Evolutionary conservation across 2,113 vertebrate genomes (phyloP).

Genomic region (Poicephalus gulielmi): DNA sequence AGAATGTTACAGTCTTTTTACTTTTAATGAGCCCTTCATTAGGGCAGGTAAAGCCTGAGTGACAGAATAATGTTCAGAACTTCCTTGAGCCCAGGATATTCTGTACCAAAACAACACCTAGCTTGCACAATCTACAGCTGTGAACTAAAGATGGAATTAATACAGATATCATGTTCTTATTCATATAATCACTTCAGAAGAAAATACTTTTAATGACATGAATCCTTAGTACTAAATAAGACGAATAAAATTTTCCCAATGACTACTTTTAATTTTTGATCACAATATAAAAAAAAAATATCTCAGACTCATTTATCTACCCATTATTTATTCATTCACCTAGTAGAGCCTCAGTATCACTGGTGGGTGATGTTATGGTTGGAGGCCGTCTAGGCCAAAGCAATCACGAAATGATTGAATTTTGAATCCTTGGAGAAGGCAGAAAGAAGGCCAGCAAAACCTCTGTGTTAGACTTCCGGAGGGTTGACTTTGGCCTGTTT

Average conservation of each 20-base stretch:
- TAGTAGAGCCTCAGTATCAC: constrained; percentile 14
- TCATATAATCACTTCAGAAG: background rate
- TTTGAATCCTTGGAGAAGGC: background rate
- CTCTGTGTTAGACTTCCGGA: background rate
- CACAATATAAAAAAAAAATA: background rate
- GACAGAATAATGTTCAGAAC: background rate
- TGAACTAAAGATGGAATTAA: background rate
- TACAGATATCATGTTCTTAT: background rate
- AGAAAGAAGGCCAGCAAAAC: background rate
- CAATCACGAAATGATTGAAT: background rate
- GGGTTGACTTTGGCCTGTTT: background rate
- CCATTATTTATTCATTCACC: constrained; percentile 63
- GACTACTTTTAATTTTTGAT: constrained; percentile 44
- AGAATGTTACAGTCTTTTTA: background rate
- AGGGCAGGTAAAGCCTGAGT: background rate
- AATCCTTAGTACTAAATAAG: background rate
- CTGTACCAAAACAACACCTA: background rate
- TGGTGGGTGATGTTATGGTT: background rate
- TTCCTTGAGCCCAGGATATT: background rate
- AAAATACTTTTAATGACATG: constrained; percentile 24
- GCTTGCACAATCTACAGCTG: background rate
- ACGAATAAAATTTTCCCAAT: background rate
- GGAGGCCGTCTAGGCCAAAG: background rate
- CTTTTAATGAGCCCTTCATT: background rate
- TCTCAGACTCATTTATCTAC: constrained; percentile 43